Percentiles rank a stretch among this genome's conserved stretches.
Evolutionary conservation across 2,797 vertebrate genomes (phyloP).

Genomic region (Liasis olivaceus): DNA sequence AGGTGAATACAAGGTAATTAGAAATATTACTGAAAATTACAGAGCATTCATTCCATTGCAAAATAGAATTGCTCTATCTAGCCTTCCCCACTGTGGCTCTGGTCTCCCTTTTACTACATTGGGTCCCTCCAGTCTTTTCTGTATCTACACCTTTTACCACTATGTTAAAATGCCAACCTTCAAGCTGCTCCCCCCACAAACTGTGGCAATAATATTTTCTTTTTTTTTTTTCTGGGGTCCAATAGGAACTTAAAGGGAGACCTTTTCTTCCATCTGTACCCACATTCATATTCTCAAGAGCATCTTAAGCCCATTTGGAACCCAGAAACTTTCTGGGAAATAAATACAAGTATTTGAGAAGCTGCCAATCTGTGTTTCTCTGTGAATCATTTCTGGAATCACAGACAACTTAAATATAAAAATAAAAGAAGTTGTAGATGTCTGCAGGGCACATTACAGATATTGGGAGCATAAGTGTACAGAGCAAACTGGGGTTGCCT

Average conservation of each 20-base stretch:
- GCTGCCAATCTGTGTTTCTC: neutral
- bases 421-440: neutral
- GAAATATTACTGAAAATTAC: slow-evolving; percentile 10
- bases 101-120: neutral
- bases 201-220: neutral
- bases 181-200: neutral
- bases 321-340: neutral
- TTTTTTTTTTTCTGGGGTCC: neutral
- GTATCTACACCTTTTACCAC: neutral
- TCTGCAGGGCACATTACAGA: neutral
- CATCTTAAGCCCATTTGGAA: neutral
- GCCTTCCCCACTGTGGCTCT: neutral
- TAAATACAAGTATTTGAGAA: neutral
- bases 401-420: neutral
- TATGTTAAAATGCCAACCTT: neutral
- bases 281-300: neutral
- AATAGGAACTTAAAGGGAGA: neutral
- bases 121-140: neutral
- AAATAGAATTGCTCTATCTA: neutral
- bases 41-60: neutral
- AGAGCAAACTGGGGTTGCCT: neutral
- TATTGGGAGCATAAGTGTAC: neutral
- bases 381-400: neutral
- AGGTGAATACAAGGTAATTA: slow-evolving; percentile 73
- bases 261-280: neutral